phyloP scores from a whole-genome alignment of 1,140 invertebrate species.

The Trialeurodes vaporariorum region DNA sequence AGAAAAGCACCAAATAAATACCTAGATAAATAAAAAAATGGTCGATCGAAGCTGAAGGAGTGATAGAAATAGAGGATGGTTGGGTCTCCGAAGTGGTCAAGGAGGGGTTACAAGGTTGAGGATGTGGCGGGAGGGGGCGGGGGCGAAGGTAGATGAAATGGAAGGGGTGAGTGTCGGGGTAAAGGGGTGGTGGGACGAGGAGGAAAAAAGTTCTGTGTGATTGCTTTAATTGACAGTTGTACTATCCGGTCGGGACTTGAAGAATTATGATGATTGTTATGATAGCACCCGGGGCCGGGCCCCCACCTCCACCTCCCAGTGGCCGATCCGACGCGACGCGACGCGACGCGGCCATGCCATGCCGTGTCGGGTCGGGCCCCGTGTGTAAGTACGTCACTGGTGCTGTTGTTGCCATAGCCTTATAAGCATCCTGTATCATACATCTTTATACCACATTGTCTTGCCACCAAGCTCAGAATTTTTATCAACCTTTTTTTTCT shows the following conservation, averaged over 20 bases:
- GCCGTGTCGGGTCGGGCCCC: not conserved
- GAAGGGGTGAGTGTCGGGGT: not conserved
- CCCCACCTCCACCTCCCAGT: too few relatives aligned
- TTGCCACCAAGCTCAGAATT: not conserved
- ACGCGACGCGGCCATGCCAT: not conserved
- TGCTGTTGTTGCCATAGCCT: not conserved
- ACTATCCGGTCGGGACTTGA: not conserved
- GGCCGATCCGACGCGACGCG: too few relatives aligned
- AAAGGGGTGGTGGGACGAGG: not conserved
- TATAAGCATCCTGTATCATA: not conserved
- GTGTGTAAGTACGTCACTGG: too few relatives aligned
- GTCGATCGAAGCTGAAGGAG: not conserved
- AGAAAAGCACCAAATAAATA: not conserved
- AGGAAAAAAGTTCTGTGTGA: not conserved
- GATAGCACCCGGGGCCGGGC: not conserved
- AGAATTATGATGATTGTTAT: constrained; percentile 1
- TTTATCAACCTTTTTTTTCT: not conserved
- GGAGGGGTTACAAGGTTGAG: too few relatives aligned
- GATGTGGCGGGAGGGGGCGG: too few relatives aligned
- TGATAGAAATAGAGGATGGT: not conserved
- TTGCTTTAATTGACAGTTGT: not conserved
- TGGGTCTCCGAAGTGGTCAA: too few relatives aligned
- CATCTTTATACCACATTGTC: not conserved
- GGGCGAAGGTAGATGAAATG: too few relatives aligned
- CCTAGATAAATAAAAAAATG: not conserved